Evolutionary conservation across 2,888 invertebrate species (phyloP).

Genomic region (Plutella xylostella): DNA sequence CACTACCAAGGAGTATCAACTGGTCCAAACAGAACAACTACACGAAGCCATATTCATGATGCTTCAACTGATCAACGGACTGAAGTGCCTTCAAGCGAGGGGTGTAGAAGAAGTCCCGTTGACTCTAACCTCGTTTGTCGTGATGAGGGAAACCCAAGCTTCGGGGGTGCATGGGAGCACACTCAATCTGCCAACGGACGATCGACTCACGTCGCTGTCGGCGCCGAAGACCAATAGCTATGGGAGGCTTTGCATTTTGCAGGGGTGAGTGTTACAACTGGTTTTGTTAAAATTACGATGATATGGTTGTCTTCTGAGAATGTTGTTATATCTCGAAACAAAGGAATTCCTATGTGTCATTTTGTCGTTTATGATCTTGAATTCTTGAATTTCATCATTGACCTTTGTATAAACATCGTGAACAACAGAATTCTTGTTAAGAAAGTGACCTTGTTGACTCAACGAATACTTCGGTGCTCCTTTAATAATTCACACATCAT

Average conservation of each 20-base stretch:
- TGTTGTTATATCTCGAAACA: too few relatives aligned
- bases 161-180: constrained; percentile 32
- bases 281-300: too few relatives aligned
- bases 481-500: too few relatives aligned
- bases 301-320: not conserved
- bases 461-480: too few relatives aligned
- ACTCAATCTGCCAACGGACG: constrained; percentile 39
- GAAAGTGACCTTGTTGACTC: too few relatives aligned
- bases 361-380: too few relatives aligned
- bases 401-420: too few relatives aligned
- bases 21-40: constrained; percentile 59
- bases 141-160: constrained; percentile 70
- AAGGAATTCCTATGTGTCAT: too few relatives aligned
- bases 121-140: constrained; percentile 77
- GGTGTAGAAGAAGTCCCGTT: constrained; percentile 84
- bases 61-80: constrained; percentile 83
- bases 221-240: constrained; percentile 61
- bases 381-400: too few relatives aligned
- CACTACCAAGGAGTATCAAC: constrained; percentile 47
- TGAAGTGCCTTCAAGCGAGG: constrained; percentile 85
- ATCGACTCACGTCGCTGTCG: constrained; percentile 52
- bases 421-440: too few relatives aligned
- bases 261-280: constrained; percentile 82
- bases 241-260: constrained; percentile 79
- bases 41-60: constrained; percentile 82